Percentiles rank a stretch among this genome's conserved stretches.
phyloP scores from a whole-genome alignment of 2,888 invertebrate species.

The Eristalis tenax region DNA sequence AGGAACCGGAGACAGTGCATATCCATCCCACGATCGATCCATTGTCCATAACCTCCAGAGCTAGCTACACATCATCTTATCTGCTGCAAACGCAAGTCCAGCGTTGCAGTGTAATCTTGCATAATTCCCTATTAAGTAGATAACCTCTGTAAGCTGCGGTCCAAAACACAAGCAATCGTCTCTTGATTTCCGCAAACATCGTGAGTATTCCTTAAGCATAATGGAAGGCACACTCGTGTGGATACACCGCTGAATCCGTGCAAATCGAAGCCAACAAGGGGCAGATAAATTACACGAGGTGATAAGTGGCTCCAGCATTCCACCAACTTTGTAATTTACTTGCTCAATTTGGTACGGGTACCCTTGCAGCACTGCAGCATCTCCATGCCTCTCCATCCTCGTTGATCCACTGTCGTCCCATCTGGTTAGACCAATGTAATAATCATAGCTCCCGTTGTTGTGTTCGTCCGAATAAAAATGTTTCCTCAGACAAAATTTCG shows the following conservation, averaged over 20 bases:
- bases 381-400: background rate
- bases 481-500: slow-evolving; percentile 63
- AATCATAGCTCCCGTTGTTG: slow-evolving; percentile 58
- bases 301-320: slow-evolving; percentile 68
- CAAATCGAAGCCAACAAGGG: slow-evolving; percentile 68
- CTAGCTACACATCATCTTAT: background rate
- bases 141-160: slow-evolving; percentile 6
- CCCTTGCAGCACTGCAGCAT: slow-evolving; percentile 3
- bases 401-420: background rate
- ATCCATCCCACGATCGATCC: background rate
- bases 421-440: slow-evolving; percentile 36
- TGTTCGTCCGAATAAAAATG: slow-evolving; percentile 63
- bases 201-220: slow-evolving; percentile 47
- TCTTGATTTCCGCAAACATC: slow-evolving; percentile 44
- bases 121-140: slow-evolving; percentile 37
- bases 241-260: slow-evolving; percentile 51
- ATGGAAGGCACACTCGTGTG: slow-evolving; percentile 33
- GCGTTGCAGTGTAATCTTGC: slow-evolving; percentile 43
- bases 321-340: slow-evolving; percentile 63
- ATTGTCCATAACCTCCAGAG: background rate
- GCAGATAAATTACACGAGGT: slow-evolving; percentile 70
- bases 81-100: slow-evolving; percentile 67
- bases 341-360: slow-evolving; percentile 47
- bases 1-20: background rate
- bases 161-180: slow-evolving; percentile 1